Evolutionary conservation across 2,113 vertebrate genomes (phyloP).

Genomic region (Trogon surrucura): DNA sequence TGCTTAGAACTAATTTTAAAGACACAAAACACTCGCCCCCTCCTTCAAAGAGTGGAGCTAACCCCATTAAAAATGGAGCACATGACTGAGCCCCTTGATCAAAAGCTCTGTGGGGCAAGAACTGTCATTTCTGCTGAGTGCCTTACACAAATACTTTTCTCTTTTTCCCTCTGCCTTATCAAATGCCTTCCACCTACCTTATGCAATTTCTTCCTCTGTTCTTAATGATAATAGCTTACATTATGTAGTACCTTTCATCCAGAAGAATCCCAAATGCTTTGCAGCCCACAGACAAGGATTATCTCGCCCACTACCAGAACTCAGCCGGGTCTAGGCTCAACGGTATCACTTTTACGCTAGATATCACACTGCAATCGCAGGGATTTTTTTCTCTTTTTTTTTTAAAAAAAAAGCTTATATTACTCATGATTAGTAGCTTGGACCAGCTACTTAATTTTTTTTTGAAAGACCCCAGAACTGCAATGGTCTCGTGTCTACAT

Average conservation of each 20-base stretch:
- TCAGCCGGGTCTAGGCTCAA: slow-evolving; percentile 30
- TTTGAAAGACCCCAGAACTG: not conserved
- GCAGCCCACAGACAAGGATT: slow-evolving; percentile 62
- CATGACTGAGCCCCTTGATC: not conserved
- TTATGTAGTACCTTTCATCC: slow-evolving; percentile 61
- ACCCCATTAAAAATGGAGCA: not conserved
- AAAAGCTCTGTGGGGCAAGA: not conserved
- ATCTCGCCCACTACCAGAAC: slow-evolving; percentile 60
- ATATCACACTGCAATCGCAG: not conserved
- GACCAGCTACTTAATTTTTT: not conserved
- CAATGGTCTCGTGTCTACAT: not conserved
- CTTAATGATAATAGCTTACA: slow-evolving; percentile 60
- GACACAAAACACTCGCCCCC: not conserved
- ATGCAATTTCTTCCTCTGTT: slow-evolving; percentile 59
- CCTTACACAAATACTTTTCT: slow-evolving; percentile 17
- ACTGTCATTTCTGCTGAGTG: slow-evolving; percentile 13
- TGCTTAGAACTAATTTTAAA: not conserved
- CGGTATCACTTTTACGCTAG: slow-evolving; percentile 32
- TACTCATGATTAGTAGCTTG: not conserved
- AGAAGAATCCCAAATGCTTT: slow-evolving; percentile 67
- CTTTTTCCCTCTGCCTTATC: slow-evolving; percentile 26
- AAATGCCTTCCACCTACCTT: slow-evolving; percentile 60
- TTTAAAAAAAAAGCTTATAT: not conserved
- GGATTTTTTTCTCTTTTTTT: not conserved
- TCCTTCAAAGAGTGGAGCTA: not conserved